phyloP scores from a whole-genome alignment of 1,140 invertebrate species.

The Prorops nasuta region DNA sequence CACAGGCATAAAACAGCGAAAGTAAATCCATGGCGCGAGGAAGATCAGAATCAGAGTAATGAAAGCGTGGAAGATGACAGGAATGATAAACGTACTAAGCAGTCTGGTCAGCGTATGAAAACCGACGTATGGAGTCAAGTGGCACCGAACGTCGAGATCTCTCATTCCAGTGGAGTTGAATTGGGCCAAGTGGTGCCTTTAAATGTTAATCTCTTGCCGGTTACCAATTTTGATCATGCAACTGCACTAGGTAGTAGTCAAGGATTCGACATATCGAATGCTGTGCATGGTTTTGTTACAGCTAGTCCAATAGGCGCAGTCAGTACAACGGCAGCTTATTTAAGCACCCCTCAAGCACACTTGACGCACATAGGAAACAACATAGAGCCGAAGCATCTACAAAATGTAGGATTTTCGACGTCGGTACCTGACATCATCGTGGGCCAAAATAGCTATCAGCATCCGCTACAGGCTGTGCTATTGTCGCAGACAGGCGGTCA shows the following conservation, averaged over 20 bases:
- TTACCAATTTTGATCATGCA: slow-evolving; percentile 46
- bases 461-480: slow-evolving; percentile 38
- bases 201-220: slow-evolving; percentile 44
- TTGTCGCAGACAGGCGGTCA: slow-evolving; percentile 31
- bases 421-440: slow-evolving; percentile 45
- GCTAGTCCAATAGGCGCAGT: slow-evolving; percentile 21
- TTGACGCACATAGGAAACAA: slow-evolving; percentile 15
- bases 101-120: slow-evolving; percentile 2
- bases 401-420: slow-evolving; percentile 21
- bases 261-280: slow-evolving; percentile 49
- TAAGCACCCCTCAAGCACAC: slow-evolving; percentile 31
- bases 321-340: slow-evolving; percentile 14
- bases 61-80: slow-evolving; percentile 23
- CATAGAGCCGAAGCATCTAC: background rate
- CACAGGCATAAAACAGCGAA: slow-evolving; percentile 29
- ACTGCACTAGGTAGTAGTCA: slow-evolving; percentile 49
- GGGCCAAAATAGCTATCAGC: slow-evolving; percentile 43
- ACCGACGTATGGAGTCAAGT: slow-evolving; percentile 41
- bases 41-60: slow-evolving; percentile 25
- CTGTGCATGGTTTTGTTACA: slow-evolving; percentile 40
- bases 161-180: slow-evolving; percentile 38
- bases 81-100: slow-evolving; percentile 14
- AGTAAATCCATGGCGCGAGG: slow-evolving; percentile 31
- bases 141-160: slow-evolving; percentile 36
- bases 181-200: slow-evolving; percentile 42